Conservation (phyloP, 2,113 vertebrate genomes). For the Mola mola region DNA sequence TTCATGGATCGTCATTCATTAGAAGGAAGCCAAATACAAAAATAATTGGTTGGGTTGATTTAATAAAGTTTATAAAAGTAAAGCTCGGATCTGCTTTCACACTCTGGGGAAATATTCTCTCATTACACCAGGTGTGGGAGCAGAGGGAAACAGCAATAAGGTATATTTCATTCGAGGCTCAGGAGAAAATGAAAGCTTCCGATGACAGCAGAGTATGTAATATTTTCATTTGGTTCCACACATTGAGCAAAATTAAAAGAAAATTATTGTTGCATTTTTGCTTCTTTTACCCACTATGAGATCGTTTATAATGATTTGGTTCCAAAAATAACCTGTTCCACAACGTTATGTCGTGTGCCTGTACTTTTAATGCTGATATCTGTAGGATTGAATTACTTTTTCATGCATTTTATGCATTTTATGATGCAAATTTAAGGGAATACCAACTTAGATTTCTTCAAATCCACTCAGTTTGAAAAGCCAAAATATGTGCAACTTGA, state of each 20-base stretch:
- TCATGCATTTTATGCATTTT: too few relatives aligned
- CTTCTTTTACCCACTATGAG: slow-evolving; percentile 13
- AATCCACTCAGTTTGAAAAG: too few relatives aligned
- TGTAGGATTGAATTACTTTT: too few relatives aligned
- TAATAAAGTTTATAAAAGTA: slow-evolving; percentile 79
- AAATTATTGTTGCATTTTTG: slow-evolving; percentile 57
- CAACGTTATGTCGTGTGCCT: too few relatives aligned
- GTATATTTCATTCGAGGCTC: slow-evolving; percentile 70
- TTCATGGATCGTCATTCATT: slow-evolving; percentile 54
- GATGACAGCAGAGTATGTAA: slow-evolving; percentile 70
- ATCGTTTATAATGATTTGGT: too few relatives aligned
- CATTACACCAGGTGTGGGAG: slow-evolving; percentile 69
- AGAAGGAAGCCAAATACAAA: slow-evolving; percentile 62
- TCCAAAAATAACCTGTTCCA: too few relatives aligned
- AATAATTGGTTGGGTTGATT: slow-evolving; percentile 71
- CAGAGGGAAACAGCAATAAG: slow-evolving; percentile 76
- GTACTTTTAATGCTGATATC: too few relatives aligned
- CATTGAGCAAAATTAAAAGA: slow-evolving; percentile 68
- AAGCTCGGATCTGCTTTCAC: slow-evolving; percentile 61
- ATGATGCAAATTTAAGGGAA: too few relatives aligned
- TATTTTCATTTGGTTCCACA: slow-evolving; percentile 71
- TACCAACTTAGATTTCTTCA: too few relatives aligned
- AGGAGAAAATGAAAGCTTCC: slow-evolving; percentile 76
- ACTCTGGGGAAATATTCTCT: slow-evolving; percentile 83
- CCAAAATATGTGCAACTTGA: too few relatives aligned